Evolutionary conservation across 1,140 invertebrate species (phyloP), one percentile per base, ranked within the genome.

Genomic region (Meteorus sp.): DNA sequence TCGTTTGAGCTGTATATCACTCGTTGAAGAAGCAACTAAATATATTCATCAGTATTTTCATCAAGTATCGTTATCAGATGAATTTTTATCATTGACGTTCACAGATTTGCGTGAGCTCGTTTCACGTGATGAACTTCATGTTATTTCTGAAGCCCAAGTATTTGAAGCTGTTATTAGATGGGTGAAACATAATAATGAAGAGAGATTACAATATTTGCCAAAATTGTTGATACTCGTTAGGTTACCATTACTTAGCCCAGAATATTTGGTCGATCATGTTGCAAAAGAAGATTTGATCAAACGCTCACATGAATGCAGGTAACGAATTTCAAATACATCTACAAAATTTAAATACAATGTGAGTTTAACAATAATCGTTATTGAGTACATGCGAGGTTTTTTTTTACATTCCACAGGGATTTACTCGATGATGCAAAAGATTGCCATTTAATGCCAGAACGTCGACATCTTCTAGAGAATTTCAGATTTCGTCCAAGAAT

Each of bases 31-130:
- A 20, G 86, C 90, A 11, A 90, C 94, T 69, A 88, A 89, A 70
- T 95, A 88, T 73, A 88, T 95, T 57, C 88, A 93, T 65, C 87
- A 90, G 65, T 88, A 92, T 77, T 95, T 95, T 79, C 82, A 86
- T 54, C 87, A 91, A 67, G 89, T 95, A 1, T 85, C 88, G 1
- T 79, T 84, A 55, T 86, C 88, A 8, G 89, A 94, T 27, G 93
- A 95, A 70, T 95, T 92, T 76, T 74, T 92, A 7, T 81, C 76
- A 58, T 75, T 93, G n/a, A 64, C 70, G 17, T 77, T 87, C 7
- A 69, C 78, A 0, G 90, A 93, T 57, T 69, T 95, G 1, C 76
- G 86, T 54, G 86, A 89, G 48, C 84, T 95, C 43, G 82, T 95
- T 37, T 83, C 82, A 8, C 81, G 88, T 55, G 92, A 95, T 79